Percentiles rank a stretch among this genome's conserved stretches.
These are phyloP conservation scores for Patiria pectinifera DNA, from an alignment of 53 echinoderm and acorn worm species.

Conservation along the genomic window DNA sequence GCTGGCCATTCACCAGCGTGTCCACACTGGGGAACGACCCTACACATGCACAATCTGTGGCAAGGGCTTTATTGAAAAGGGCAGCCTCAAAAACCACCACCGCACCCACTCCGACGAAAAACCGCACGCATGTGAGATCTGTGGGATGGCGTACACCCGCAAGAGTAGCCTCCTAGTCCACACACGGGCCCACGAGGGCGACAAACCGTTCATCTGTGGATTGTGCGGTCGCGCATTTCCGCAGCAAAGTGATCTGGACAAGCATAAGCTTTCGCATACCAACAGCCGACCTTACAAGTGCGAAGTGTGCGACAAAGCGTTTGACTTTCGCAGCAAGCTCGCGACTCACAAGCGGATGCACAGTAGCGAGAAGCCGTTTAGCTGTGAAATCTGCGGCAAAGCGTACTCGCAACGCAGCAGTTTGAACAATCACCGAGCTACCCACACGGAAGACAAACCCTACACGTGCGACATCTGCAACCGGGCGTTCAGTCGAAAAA, in stretches of 20 bases:
- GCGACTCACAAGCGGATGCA: neutral
- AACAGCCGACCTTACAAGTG: constrained; percentile 32
- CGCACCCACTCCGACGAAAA: constrained; percentile 48
- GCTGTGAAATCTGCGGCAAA: neutral
- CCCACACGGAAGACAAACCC: neutral
- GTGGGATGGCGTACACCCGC: constrained; percentile 40
- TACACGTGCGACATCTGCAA: neutral
- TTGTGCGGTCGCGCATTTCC: constrained; percentile 45
- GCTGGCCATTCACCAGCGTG: constrained; percentile 24
- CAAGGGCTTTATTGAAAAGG: constrained; percentile 34
- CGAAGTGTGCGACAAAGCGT: constrained; percentile 15
- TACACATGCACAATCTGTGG: constrained; percentile 29
- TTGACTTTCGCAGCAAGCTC: constrained; percentile 19
- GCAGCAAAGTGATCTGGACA: constrained; percentile 23
- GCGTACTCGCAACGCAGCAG: neutral
- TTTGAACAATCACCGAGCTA: neutral
- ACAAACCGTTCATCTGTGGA: constrained; percentile 48
- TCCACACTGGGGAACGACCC: constrained; percentile 50
- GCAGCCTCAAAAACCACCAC: constrained; percentile 49
- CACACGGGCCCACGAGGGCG: constrained; percentile 29
- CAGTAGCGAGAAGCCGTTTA: neutral
- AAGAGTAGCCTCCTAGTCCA: constrained; percentile 39
- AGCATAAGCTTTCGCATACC: constrained; percentile 14
- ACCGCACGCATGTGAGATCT: constrained; percentile 38
- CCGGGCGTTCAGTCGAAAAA: constrained; percentile 4